Percentiles rank a stretch among this genome's conserved stretches.
Conservation (phyloP, 2,797 vertebrate genomes). For the Buceros bicornis region DNA sequence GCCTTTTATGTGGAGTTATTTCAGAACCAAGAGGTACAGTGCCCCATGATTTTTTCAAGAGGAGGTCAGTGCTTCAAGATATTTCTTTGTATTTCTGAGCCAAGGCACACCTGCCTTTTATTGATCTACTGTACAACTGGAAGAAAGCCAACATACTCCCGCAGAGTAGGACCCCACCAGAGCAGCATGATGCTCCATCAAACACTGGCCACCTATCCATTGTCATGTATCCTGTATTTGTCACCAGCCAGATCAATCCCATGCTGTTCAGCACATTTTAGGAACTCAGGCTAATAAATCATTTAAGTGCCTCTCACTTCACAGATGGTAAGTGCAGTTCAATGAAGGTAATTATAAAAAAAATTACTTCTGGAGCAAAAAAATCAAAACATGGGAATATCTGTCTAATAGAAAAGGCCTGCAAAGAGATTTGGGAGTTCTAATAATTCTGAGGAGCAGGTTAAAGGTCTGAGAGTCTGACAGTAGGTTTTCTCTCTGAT, state of each 20-base stretch:
- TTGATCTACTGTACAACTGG: constrained; percentile 27
- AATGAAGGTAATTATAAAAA: constrained; percentile 85
- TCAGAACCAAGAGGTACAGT: constrained; percentile 19
- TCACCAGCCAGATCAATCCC: constrained; percentile 74
- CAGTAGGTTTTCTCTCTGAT: constrained; percentile 73
- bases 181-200: constrained; percentile 35
- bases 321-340: constrained; percentile 79
- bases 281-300: constrained; percentile 80
- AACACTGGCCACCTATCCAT: constrained; percentile 56
- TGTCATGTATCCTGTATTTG: constrained; percentile 35
- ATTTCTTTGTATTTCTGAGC: constrained; percentile 42
- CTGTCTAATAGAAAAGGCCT: constrained; percentile 79
- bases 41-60: not conserved
- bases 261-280: constrained; percentile 58
- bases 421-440: constrained; percentile 80
- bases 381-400: constrained; percentile 80
- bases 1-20: not conserved
- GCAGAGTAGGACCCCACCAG: not conserved
- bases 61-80: not conserved
- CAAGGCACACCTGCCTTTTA: constrained; percentile 53
- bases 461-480: constrained; percentile 78
- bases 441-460: constrained; percentile 76
- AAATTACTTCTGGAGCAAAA: constrained; percentile 82
- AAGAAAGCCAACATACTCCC: constrained; percentile 24
- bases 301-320: constrained; percentile 73